These are phyloP conservation scores for Silurus meridionalis DNA, from an alignment of 2,113 vertebrate genomes.

Conservation along the genomic window DNA sequence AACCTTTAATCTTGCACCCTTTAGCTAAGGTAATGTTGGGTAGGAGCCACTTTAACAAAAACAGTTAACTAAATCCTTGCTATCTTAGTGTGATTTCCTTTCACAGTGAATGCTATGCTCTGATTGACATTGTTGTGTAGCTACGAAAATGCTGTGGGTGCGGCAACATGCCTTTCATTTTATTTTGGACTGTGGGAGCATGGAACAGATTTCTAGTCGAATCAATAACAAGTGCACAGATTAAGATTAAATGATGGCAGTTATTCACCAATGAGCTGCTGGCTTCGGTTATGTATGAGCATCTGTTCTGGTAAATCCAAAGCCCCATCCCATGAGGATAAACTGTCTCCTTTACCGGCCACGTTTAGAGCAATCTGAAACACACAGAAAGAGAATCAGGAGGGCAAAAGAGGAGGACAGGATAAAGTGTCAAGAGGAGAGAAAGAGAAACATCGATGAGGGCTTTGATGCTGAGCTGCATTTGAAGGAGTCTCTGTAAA, in stretches of 20 bases:
- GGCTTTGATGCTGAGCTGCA: background rate
- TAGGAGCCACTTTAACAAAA: background rate
- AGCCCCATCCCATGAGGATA: conserved; percentile 91
- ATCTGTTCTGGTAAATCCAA: conserved; percentile 92
- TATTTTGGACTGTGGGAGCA: background rate
- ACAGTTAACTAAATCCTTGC: background rate
- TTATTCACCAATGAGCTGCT: conserved; percentile 87
- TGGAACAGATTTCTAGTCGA: background rate
- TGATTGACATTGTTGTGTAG: background rate
- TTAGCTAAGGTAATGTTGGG: background rate
- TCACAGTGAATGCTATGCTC: background rate
- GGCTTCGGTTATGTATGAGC: conserved; percentile 84
- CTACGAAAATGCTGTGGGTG: background rate
- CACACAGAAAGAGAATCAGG: conserved; percentile 40
- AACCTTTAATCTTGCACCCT: too few species aligned
- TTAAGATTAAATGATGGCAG: background rate
- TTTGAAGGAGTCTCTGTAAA: background rate
- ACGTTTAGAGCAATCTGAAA: conserved; percentile 92
- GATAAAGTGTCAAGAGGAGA: background rate
- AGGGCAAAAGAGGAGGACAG: background rate
- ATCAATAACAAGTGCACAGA: background rate
- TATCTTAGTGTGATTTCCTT: background rate
- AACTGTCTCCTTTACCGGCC: conserved; percentile 95
- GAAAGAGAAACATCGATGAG: background rate
- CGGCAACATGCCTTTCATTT: background rate